Base-by-base conservation (phyloP, 1,140 invertebrate species). In the Helicoverpa armigera region DNA sequence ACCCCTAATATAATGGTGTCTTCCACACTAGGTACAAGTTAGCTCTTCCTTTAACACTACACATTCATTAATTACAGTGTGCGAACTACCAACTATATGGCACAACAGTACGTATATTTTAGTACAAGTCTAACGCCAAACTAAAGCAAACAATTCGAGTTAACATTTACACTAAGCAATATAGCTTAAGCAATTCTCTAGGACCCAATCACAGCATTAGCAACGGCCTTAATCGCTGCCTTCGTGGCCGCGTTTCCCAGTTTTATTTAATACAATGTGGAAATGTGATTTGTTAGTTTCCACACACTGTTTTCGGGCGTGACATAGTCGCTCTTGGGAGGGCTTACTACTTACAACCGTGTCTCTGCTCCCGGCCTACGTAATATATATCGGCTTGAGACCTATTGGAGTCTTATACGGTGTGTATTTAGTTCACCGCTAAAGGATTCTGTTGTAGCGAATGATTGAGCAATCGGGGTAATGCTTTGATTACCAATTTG, bases 271-370 rank as follows among this genome's bases (percentile, higher is more conserved):
- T 67, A 77, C 51, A 54, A 54, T 67, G 75, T 77, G 75, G 61
- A 77, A 77, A 77, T 77, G 75, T 77, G 75, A 77, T 77, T 77
- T 77, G 75, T 77, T 77, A 77, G 75, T 77, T 77, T 65, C 75
- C 75, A 65, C 75, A 73, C 14, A 54, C 75, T 67, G 61, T 77
- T 65, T 77, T 67, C 50, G 61, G 74, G 61, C 75, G 75, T 77
- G 75, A 65, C 75, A 29, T 77, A 65, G 75, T 67, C 14, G 50
- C 60, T 65, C 48, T 54, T 67, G 61, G 50, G 58, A 61, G 75
- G 35, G 75, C 61, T 77, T 77, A 77, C 23, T 54, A 29, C 16
- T 35, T 35, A 53, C 50, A 43, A 23, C 23, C 0, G 23, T 23
- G 11, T 53, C 50, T 53, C 51, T n/a, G 53, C 14, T n/a, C 31